Percentiles rank a stretch among this genome's conserved stretches.
Evolutionary conservation across 2,888 invertebrate species (phyloP).

Genomic region (Nephrotoma guestfalica): DNA sequence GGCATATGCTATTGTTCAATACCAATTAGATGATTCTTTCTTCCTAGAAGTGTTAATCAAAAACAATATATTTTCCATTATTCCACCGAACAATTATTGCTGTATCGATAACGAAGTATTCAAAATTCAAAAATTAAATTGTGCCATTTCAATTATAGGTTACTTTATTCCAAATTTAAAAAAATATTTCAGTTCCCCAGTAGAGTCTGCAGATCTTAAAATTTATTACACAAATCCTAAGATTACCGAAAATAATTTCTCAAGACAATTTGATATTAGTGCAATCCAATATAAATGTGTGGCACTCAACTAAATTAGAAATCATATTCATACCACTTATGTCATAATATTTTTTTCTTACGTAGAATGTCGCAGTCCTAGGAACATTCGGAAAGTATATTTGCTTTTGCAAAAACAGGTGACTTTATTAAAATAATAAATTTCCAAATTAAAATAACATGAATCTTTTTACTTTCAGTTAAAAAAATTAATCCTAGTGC

Average conservation of each 20-base stretch:
- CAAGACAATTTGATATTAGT: too few relatives aligned
- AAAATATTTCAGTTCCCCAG: neutral
- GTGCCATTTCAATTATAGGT: neutral
- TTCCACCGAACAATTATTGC: neutral
- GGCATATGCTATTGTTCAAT: too few relatives aligned
- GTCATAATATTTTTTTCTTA: too few relatives aligned
- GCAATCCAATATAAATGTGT: neutral
- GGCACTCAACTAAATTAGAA: neutral
- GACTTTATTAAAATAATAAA: neutral
- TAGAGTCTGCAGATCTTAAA: neutral
- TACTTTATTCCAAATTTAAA: neutral
- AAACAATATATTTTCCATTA: neutral
- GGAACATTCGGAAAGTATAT: neutral
- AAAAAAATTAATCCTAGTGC: neutral
- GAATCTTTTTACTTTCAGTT: neutral
- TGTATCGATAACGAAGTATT: neutral
- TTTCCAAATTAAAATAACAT: too few relatives aligned
- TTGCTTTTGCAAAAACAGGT: neutral
- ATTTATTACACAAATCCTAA: too few relatives aligned
- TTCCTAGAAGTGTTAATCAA: conserved; percentile 1
- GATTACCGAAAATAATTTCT: too few relatives aligned
- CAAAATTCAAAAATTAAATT: neutral
- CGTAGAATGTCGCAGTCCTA: neutral
- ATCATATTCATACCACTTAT: neutral
- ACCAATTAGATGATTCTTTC: too few relatives aligned